Evolutionary conservation across 2,888 invertebrate genomes (phyloP), one percentile per base, ranked within the genome.

Genomic region (Andrena fulva): DNA sequence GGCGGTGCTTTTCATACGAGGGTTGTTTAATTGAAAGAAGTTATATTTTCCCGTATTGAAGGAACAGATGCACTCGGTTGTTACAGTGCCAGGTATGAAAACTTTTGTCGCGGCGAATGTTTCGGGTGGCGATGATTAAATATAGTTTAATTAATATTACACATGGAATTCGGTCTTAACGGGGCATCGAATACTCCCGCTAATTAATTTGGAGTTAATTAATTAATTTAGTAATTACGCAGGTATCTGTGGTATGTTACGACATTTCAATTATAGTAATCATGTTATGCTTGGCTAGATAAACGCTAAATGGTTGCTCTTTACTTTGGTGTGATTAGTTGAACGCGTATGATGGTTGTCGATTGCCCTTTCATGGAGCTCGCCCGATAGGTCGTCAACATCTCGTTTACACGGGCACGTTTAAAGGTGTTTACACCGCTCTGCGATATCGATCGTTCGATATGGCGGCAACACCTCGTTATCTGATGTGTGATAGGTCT

Each of bases 381-480:
- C 20, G 27, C 20, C 20, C 7, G 6, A 63, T 68, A 8, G 31
- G 8, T 33, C 10, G 54, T 62, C 31, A 31, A 27, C 27, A 24
- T 66, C 63, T n/a, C 73, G 29, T 74, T 48, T 52, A 64, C 7
- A 52, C 52, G 66, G 20, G 16, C 27, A 54, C 66, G 60, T 72
- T 54, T 75, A 82, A 88, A 78, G 80, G 71, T 70, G 66, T 54
- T 33, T 60, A 63, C 35, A 48, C 24, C 20, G 77, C 50, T 63
- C 24, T 8, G 54, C 66, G 27, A 66, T 62, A 87, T 87, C 75
- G 81, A 85, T 87, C 68, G 70, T 12, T 24, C 64, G 35, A 73
- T 64, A 70, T 68, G 64, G 78, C 77, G 76, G 67, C 56, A 66
- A 69, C 60, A 72, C n/a, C 71, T 74, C 64, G 76, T 85, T 87